Conservation (phyloP, 2,797 vertebrate genomes). For the Helarctos malayanus region DNA sequence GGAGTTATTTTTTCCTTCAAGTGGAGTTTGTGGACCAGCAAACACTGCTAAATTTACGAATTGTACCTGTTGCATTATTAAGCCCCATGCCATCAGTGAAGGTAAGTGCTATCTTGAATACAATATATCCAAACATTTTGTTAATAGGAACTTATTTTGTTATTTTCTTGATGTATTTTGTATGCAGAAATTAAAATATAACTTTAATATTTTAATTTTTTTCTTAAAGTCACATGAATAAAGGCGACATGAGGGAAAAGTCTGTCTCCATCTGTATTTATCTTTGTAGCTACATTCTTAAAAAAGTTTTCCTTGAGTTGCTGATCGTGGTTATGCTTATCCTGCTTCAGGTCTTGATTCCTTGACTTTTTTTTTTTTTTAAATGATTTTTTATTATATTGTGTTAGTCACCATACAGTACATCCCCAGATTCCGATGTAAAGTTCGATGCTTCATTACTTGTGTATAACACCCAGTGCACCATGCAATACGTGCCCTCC, state of each 20-base stretch:
- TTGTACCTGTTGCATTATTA: constrained; percentile 96
- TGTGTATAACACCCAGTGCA: too few relatives aligned
- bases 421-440: too few relatives aligned
- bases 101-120: constrained; percentile 88
- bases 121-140: background rate
- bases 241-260: background rate
- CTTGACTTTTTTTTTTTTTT: too few relatives aligned
- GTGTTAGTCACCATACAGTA: too few relatives aligned
- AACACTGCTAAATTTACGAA: constrained; percentile 93
- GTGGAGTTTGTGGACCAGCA: constrained; percentile 91
- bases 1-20: constrained; percentile 97
- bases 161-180: constrained; percentile 24
- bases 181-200: background rate
- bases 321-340: background rate
- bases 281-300: background rate
- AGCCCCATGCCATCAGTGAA: constrained; percentile 96
- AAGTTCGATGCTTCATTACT: too few relatives aligned
- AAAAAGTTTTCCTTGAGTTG: background rate
- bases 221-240: background rate
- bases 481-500: too few relatives aligned
- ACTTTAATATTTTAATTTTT: constrained; percentile 33
- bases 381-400: too few relatives aligned
- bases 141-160: background rate
- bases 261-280: background rate
- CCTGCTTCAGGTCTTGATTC: background rate